phyloP scores from a whole-genome alignment of 1,140 invertebrate genomes.

The Atta texana region DNA sequence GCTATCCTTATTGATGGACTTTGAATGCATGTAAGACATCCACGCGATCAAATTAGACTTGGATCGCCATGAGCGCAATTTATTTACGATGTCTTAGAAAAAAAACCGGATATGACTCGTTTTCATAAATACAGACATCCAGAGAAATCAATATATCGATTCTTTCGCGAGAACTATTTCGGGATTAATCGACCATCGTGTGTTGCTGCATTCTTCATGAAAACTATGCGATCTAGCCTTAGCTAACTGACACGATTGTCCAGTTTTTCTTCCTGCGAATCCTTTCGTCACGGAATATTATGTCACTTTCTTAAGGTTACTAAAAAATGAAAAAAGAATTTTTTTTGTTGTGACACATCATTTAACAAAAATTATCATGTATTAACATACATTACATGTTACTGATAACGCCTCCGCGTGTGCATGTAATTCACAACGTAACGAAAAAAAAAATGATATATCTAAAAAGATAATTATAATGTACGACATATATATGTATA shows the following conservation, averaged over 20 bases:
- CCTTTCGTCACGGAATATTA: neutral
- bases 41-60: slow-evolving; percentile 5
- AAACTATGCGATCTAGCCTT: neutral
- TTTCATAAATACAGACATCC: neutral
- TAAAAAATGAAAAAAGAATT: neutral
- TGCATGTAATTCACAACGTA: neutral
- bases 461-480: neutral
- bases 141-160: slow-evolving; percentile 12
- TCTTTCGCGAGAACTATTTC: slow-evolving; percentile 17
- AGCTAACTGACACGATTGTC: neutral
- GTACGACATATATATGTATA: neutral
- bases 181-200: neutral
- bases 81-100: neutral
- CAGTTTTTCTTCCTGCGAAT: neutral
- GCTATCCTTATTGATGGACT: slow-evolving; percentile 51
- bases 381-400: neutral
- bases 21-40: slow-evolving; percentile 20
- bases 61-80: too few species aligned
- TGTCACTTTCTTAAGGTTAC: neutral
- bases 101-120: neutral
- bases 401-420: neutral
- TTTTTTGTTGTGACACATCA: neutral
- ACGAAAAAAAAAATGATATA: neutral
- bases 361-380: slow-evolving; percentile 18
- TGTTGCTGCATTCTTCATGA: neutral